A percentile compares a stretch with the other conserved stretches of the same genome.
Conservation (phyloP, 2,888 invertebrate species). For the Xanthia togata region DNA sequence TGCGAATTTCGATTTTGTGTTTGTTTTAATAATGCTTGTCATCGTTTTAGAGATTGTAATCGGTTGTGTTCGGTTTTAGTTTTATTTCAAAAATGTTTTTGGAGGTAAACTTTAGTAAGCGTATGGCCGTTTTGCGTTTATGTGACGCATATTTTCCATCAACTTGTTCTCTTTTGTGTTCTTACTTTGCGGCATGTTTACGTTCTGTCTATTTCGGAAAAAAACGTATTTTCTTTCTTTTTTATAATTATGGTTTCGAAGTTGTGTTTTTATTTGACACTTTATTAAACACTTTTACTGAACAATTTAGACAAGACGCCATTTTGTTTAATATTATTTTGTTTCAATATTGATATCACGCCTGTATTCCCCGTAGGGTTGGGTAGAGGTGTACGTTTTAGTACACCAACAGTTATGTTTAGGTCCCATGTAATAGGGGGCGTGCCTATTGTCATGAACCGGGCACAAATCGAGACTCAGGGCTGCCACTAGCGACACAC, state of each 20-base stretch:
- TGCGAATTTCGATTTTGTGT: constrained; percentile 42
- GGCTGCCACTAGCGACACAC: too few species aligned
- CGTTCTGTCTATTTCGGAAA: too few species aligned
- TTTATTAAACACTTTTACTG: too few species aligned
- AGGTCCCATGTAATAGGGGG: too few species aligned
- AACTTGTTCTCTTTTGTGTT: too few species aligned
- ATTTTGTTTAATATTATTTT: neutral
- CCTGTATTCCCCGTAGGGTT: neutral
- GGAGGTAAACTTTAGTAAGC: neutral
- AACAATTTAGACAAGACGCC: neutral
- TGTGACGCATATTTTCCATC: too few species aligned
- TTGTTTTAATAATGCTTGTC: constrained; percentile 46
- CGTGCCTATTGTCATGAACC: too few species aligned
- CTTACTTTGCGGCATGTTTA: too few species aligned
- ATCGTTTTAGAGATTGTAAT: constrained; percentile 27
- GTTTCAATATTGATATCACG: neutral
- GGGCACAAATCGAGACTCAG: too few species aligned
- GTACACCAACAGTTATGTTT: too few species aligned
- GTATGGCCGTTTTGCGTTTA: neutral
- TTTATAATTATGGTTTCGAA: neutral
- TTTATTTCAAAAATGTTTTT: constrained; percentile 20
- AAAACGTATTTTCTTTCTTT: too few species aligned
- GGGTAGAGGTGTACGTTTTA: neutral
- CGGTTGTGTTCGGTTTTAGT: constrained; percentile 2
- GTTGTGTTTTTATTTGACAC: neutral